These are phyloP conservation scores for Halcyon leucocephala DNA, from an alignment of 2,797 vertebrate genomes.

Conservation along the genomic window DNA sequence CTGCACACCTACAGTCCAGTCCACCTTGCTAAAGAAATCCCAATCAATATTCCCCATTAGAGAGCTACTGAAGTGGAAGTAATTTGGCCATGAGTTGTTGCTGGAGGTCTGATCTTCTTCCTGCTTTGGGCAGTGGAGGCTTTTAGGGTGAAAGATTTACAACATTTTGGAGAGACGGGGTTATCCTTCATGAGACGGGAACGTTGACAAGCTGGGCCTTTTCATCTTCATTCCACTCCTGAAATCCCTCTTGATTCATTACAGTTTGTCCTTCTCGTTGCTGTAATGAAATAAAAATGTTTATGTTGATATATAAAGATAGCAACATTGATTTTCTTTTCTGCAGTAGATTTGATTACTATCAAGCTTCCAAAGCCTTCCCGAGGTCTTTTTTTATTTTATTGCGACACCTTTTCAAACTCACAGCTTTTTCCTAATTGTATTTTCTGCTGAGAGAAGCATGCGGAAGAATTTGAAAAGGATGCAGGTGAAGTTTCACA, in stretches of 20 bases:
- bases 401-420: slow-evolving; percentile 54
- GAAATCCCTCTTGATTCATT: slow-evolving; percentile 49
- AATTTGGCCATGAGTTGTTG: not conserved
- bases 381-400: slow-evolving; percentile 36
- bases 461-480: not conserved
- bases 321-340: slow-evolving; percentile 67
- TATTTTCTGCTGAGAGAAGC: slow-evolving; percentile 69
- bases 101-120: not conserved
- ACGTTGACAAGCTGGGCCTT: slow-evolving; percentile 19
- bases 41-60: not conserved
- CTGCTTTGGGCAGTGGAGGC: not conserved
- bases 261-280: slow-evolving; percentile 24
- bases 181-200: not conserved
- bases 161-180: not conserved
- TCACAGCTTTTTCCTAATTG: slow-evolving; percentile 47
- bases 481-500: slow-evolving; percentile 57
- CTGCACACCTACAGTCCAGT: not conserved
- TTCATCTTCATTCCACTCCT: slow-evolving; percentile 40
- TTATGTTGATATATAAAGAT: slow-evolving; percentile 69
- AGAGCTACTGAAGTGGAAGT: not conserved
- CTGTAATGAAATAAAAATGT: slow-evolving; percentile 69
- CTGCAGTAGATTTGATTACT: slow-evolving; percentile 59
- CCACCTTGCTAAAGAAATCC: not conserved
- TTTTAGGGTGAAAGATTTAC: slow-evolving; percentile 39
- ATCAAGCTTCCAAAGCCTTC: slow-evolving; percentile 57